These are phyloP conservation scores for Neria commutata DNA, from an alignment of 2,888 invertebrate species.

Conservation along the genomic window DNA sequence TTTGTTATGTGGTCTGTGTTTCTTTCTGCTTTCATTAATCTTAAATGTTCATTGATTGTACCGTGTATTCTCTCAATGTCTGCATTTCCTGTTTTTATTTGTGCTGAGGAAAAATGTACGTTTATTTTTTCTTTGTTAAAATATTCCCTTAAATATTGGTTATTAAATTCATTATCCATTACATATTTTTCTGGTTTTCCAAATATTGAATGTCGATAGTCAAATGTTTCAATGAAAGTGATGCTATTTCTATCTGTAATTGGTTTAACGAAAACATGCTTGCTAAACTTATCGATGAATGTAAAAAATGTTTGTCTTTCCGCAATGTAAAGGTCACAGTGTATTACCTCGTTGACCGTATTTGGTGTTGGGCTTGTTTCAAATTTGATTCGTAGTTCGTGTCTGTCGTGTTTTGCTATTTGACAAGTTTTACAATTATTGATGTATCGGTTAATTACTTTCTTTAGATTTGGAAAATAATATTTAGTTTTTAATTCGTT, in stretches of 20 bases:
- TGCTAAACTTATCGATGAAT: constrained; percentile 14
- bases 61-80: constrained; percentile 5
- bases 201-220: constrained; percentile 10
- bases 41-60: constrained; percentile 7
- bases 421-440: constrained; percentile 13
- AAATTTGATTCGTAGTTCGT: constrained; percentile 5
- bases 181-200: constrained; percentile 5
- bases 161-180: constrained; percentile 15
- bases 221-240: neutral
- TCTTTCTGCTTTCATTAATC: neutral
- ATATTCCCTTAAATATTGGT: constrained; percentile 9
- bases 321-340: constrained; percentile 11
- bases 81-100: constrained; percentile 11
- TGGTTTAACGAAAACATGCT: constrained; percentile 8
- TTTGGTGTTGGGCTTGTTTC: constrained; percentile 1
- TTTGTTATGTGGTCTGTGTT: constrained; percentile 4
- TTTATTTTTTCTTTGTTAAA: constrained; percentile 10
- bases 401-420: constrained; percentile 12
- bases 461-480: constrained; percentile 12
- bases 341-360: constrained; percentile 8
- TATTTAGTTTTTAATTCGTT: constrained; percentile 5
- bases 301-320: constrained; percentile 17
- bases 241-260: constrained; percentile 1
- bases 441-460: constrained; percentile 10
- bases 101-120: constrained; percentile 1